A percentile compares a stretch with the other conserved stretches of the same genome.
These are phyloP conservation scores for Octomys mimax DNA, from an alignment of 2,797 vertebrate genomes.

Conservation along the genomic window DNA sequence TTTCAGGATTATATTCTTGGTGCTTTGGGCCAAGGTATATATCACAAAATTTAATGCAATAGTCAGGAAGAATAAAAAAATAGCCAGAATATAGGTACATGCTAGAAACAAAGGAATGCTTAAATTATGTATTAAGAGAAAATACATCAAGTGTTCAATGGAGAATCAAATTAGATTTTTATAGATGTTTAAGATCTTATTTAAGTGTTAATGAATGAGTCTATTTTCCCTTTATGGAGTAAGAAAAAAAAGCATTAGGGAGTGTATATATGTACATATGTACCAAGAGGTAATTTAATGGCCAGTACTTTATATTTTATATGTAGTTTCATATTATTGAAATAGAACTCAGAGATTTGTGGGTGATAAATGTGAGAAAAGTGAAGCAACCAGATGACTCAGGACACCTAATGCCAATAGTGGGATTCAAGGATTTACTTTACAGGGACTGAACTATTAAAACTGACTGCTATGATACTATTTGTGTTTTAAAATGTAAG, in stretches of 20 bases:
- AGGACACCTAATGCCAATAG: background rate
- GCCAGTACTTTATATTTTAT: background rate
- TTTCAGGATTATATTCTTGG: background rate
- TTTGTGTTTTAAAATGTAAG: conserved; percentile 4
- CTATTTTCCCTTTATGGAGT: background rate
- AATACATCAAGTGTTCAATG: background rate
- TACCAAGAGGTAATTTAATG: background rate
- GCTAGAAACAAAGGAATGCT: background rate
- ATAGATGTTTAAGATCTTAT: background rate
- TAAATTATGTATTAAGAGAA: background rate
- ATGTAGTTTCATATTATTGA: background rate
- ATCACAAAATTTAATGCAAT: background rate
- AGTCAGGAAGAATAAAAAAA: background rate
- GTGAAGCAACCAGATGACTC: background rate
- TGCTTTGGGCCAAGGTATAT: background rate
- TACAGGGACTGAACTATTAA: background rate
- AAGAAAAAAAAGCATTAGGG: background rate
- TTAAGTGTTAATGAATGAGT: background rate
- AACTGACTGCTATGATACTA: background rate
- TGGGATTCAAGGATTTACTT: background rate
- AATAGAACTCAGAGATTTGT: background rate
- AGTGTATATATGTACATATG: background rate
- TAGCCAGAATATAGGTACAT: background rate
- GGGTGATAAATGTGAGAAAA: background rate
- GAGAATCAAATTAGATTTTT: background rate